Base-by-base conservation (phyloP, 2,797 vertebrate species). In the Picus viridis region DNA sequence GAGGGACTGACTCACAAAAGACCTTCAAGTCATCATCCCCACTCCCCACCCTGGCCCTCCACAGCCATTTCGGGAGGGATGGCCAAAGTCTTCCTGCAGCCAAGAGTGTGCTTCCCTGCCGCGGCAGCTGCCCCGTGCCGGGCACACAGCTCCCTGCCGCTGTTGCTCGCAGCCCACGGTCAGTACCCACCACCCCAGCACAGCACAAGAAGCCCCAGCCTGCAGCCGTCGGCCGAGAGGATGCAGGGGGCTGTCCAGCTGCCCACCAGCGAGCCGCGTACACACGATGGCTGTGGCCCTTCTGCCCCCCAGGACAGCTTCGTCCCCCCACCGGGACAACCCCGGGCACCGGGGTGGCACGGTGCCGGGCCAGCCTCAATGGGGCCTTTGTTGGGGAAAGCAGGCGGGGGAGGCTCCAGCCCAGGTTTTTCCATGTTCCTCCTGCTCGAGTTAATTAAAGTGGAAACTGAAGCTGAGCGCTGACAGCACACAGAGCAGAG, bases 391-490 rank as follows among this genome's bases (percentile, higher is more conserved):
- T 95, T 92, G 85, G 86, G 87, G 76, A 89, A 80, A 75, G 83
- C 53, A 22, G 91, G 83, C 34, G 32, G 47, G 80, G 73, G 89
- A 86, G 89, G 92, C 87, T 86, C 87, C 88, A 72, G 89, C 79
- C 49, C 87, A 81, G 65, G 87, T 95, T 95, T 96, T 95, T 95
- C 95, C 94, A 86, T 90, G 89, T 94, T 95, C 82, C 83, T 96
- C 68, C 74, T 76, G 85, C 94, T 94, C 39, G 2, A 95, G 72
- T 95, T 96, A 95, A 95, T 96, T 96, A 91, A 91, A 93, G 74
- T 78, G 54, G 92, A 94, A 96, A 93, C 80, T 1, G 30, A 93
- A 95, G 94, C 90, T 13, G 23, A 89, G 75, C 4, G 3, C 62
- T 76, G 84, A 88, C 92, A 90, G 71, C 16, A 87, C 88, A 74